A percentile compares a stretch with the other conserved stretches of the same genome.
Conservation (phyloP, 2,113 vertebrate genomes). For the Apodemus speciosus region DNA sequence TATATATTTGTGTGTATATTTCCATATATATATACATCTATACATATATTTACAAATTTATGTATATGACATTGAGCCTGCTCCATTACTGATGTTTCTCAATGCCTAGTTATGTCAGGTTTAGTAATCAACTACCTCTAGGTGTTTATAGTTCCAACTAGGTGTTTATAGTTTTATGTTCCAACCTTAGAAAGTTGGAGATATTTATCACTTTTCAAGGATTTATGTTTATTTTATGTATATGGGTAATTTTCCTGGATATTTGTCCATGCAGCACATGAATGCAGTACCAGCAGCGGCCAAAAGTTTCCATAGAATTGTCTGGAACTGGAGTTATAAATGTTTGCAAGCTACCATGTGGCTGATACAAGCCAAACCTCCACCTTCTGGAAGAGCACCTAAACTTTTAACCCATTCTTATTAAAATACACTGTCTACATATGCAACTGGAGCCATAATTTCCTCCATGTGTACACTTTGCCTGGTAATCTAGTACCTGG, state of each 20-base stretch:
- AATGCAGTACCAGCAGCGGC: too few species aligned
- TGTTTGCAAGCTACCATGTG: too few species aligned
- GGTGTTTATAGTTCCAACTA: background rate
- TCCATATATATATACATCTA: fast-evolving
- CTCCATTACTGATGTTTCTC: background rate
- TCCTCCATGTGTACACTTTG: too few species aligned
- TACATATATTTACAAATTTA: background rate
- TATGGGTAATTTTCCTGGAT: background rate
- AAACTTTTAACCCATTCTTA: too few species aligned
- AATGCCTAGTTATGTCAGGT: background rate
- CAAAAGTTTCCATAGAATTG: too few species aligned
- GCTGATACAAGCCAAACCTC: too few species aligned
- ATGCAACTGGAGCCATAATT: too few species aligned
- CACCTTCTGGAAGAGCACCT: too few species aligned
- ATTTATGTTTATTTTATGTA: background rate
- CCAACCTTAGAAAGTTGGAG: background rate
- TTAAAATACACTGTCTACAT: too few species aligned
- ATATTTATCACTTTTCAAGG: background rate
- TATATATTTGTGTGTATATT: background rate
- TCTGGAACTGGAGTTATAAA: background rate
- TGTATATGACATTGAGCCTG: fast-evolving
- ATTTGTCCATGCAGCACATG: too few species aligned
- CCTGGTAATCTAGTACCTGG: too few species aligned
- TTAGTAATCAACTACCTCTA: background rate
- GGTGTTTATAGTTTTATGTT: background rate